These are phyloP conservation scores for Trinectes maculatus DNA, from an alignment of 2,113 vertebrate species.

Conservation along the genomic window DNA sequence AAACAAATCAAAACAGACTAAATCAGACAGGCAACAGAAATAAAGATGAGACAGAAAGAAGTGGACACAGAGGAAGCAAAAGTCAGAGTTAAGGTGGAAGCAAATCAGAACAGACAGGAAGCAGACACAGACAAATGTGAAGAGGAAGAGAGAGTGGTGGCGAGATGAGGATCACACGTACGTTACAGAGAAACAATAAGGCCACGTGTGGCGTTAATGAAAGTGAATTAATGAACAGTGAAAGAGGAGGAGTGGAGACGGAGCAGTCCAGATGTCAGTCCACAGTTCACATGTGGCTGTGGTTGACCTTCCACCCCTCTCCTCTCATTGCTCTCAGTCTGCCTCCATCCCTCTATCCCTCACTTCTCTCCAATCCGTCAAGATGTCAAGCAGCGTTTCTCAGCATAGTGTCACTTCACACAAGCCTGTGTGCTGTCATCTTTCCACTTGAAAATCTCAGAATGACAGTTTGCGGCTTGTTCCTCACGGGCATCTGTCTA, in stretches of 20 bases:
- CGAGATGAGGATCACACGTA: not conserved
- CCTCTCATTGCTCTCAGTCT: conserved; percentile 4
- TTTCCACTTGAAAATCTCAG: conserved; percentile 5
- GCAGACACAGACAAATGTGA: not conserved
- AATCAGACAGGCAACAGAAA: not conserved
- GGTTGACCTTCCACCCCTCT: conserved; percentile 72
- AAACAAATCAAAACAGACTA: not conserved
- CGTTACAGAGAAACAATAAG: conserved; percentile 4
- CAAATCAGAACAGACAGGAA: conserved; percentile 7
- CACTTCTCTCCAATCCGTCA: conserved; percentile 62
- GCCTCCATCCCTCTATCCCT: conserved; percentile 28
- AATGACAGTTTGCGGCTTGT: not conserved
- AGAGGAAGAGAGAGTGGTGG: conserved; percentile 5
- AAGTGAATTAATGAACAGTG: conserved; percentile 3
- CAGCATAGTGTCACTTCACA: conserved; percentile 38
- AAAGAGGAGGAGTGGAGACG: conserved; percentile 1
- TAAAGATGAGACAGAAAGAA: not conserved
- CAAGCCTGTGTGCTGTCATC: conserved; percentile 4
- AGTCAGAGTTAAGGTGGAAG: conserved; percentile 9
- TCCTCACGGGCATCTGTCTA: not conserved
- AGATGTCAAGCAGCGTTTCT: conserved; percentile 63
- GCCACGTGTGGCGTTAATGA: not conserved
- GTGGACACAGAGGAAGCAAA: not conserved
- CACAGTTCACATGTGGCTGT: conserved; percentile 75
- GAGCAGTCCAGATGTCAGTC: conserved; percentile 53